Conservation (phyloP, 2,113 vertebrate species). For the Urocitellus parryii region DNA sequence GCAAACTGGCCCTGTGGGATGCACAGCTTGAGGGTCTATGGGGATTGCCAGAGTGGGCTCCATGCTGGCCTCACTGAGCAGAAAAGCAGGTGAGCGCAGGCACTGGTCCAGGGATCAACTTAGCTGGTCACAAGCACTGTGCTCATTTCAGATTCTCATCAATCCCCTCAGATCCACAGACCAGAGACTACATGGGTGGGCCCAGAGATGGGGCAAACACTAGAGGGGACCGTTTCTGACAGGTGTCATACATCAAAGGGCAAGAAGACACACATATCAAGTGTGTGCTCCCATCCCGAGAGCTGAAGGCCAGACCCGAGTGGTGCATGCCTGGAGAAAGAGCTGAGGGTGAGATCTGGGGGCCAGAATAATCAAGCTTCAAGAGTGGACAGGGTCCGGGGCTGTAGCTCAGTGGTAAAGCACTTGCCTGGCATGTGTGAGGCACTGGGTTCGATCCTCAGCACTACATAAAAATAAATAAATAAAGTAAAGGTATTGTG, state of each 20-base stretch:
- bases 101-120: fast-evolving
- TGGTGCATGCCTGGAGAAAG: not conserved
- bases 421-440: no score
- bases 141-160: not conserved
- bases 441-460: no score
- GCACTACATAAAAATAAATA: no score
- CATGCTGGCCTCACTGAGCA: not conserved
- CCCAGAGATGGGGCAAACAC: not conserved
- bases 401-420: no score
- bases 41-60: not conserved
- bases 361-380: not conserved
- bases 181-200: not conserved
- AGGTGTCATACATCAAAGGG: not conserved
- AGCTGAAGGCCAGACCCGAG: not conserved
- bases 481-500: no score
- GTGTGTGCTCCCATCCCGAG: not conserved
- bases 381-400: not conserved
- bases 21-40: not conserved
- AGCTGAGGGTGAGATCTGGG: not conserved
- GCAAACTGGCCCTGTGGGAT: not conserved
- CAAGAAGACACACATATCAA: fast-evolving
- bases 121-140: not conserved
- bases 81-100: not conserved
- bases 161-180: not conserved
- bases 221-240: not conserved